Percentiles rank a stretch among this genome's conserved stretches.
Conservation (phyloP, 2,888 invertebrate species). For the Nomada hirtipes region DNA sequence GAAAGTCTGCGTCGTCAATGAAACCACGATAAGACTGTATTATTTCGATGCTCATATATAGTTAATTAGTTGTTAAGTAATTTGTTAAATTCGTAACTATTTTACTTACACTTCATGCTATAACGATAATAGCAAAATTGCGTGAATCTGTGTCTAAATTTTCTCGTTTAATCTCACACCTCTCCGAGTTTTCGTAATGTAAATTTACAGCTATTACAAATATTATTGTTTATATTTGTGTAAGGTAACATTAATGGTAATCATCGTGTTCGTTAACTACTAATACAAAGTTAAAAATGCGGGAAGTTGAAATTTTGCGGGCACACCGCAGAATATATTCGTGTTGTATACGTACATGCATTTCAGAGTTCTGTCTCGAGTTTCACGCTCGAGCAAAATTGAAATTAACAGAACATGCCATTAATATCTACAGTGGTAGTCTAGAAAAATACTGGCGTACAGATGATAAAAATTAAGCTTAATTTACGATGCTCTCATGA, state of each 20-base stretch:
- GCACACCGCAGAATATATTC: conserved; percentile 59
- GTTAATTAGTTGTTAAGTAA: conserved; percentile 68
- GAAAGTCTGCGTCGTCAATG: conserved; percentile 44
- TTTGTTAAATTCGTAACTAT: conserved; percentile 76
- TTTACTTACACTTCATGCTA: conserved; percentile 75
- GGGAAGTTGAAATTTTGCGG: conserved; percentile 75
- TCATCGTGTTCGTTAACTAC: conserved; percentile 74
- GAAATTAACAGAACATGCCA: conserved; percentile 51
- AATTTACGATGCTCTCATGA: too few species aligned
- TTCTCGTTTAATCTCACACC: conserved; percentile 62
- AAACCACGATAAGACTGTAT: conserved; percentile 60
- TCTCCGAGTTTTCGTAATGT: conserved; percentile 63
- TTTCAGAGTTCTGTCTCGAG: conserved; percentile 31
- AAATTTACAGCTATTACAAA: conserved; percentile 80
- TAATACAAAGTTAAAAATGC: conserved; percentile 81
- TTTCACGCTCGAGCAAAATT: conserved; percentile 30
- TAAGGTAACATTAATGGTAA: conserved; percentile 75
- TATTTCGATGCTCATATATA: conserved; percentile 69
- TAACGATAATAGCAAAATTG: conserved; percentile 80
- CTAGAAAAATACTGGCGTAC: not conserved
- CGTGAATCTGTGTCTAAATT: conserved; percentile 66
- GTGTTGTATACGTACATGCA: conserved; percentile 57
- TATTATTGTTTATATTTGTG: conserved; percentile 76
- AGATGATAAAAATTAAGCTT: not conserved
- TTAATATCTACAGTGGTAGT: not conserved